Base-by-base conservation (phyloP, 1,140 invertebrate genomes). In the Anastrepha obliqua region DNA sequence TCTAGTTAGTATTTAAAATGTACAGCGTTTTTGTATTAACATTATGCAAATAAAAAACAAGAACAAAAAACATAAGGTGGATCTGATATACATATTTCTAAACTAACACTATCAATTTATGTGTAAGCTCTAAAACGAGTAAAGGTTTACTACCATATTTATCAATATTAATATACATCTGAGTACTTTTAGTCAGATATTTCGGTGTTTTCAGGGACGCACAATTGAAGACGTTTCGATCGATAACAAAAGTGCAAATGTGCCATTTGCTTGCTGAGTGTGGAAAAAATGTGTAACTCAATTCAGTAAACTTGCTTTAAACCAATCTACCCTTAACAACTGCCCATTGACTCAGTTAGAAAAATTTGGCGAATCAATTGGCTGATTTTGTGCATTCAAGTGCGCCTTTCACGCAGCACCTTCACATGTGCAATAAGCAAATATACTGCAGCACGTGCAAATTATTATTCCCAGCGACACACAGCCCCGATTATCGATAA, bases 121-220 rank as follows among this genome's bases (percentile, higher is more conserved):
- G 47, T 81, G 11, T 55, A 81, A 81, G 74, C 74, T 81, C 74
- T 81, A 81, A 55, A 81, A 51, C 74, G 47, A 81, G 74, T 81
- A 81, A 81, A 29, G 44, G n/a, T 81, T 81, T 55, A 20, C n/a
- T 81, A 47, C 20, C 20, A 67, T 67, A 65, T 39, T 2, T 55
- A 55, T 55, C 51, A 55, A 15, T 81, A 81, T 20, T 42, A 81
- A 81, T 81, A 81, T 55, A 81, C 74, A 81, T 9, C 74, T 81
- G 74, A 81, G 74, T 81, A 81, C 74, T 81, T 81, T 81, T 55
- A 81, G 74, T 81, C 74, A 81, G 47, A 81, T 81, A 81, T 44
- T 81, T 81, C 44, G 47, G 74, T 44, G 70, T 74, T 47, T 74
- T 78, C 17, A 9, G 74, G 44, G 74, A 9, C 47, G 44, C 74